Evolutionary conservation across 2,797 vertebrate species (phyloP), one percentile per base, ranked within the genome.

Genomic region (Enteromius fasciolatus): DNA sequence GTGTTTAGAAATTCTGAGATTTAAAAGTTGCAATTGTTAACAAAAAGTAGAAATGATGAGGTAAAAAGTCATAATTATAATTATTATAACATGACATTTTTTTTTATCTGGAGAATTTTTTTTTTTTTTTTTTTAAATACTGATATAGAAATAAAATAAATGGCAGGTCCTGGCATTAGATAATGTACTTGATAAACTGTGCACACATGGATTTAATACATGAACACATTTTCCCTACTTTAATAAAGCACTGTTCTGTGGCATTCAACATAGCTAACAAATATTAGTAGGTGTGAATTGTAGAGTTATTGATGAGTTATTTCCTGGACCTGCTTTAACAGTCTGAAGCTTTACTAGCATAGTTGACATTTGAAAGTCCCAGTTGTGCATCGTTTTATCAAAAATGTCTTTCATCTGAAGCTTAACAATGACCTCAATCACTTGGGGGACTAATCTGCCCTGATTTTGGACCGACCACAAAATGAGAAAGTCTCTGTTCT

Each of bases 401-500:
- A 54, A 46, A 31, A 61, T 61, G 14, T 48, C 68, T 81, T 81
- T 52, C 44, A 75, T 81, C 69, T 66, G 59, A 39, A 52, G 69
- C 59, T 64, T 39, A 74, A 12, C 66, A 66, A 48, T 74, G 69
- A 81, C 41, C 79, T 81, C 69, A 81, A 9, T 64, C 44, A 39
- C 68, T 39, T 3, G 59, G 17, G 80, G 59, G 70, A 75, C 70
- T 36, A 41, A 39, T 28, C 15, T 5, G 9, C 7, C 20, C 50
- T 15, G n/a, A 79, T 44, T 31, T 20, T 61, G 18, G 25, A 72
- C 61, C 39, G 17, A 41, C 39, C 39, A 10, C 54, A 63, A 70
- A 61, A 80, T 63, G 31, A 66, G 70, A 66, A 39, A 57, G 1
- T 74, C 39, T 81, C 28, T 81, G 59, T 74, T 81, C 64, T 66